phyloP scores from a whole-genome alignment of 2,888 invertebrate species.

The Pediacus dermestoides region DNA sequence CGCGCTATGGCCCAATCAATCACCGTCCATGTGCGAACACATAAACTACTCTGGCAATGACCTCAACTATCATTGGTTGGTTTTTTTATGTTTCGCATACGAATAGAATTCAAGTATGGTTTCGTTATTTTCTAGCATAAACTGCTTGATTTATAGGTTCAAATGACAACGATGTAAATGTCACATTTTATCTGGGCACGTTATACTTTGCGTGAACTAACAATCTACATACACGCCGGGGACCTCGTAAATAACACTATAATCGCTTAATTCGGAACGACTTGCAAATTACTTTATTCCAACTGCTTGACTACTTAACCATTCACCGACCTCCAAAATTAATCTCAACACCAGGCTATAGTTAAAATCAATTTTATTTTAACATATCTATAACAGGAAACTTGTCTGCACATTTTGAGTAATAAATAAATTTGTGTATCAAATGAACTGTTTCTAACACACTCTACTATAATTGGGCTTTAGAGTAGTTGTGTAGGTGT shows the following conservation, averaged over 20 bases:
- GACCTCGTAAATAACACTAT: constrained; percentile 32
- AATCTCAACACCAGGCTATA: too few species aligned
- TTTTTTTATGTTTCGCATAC: constrained; percentile 28
- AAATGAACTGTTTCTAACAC: too few species aligned
- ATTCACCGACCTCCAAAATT: constrained; percentile 1
- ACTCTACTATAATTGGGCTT: too few species aligned
- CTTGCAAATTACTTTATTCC: constrained; percentile 31
- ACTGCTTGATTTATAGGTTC: constrained; percentile 33
- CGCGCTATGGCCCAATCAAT: constrained; percentile 28
- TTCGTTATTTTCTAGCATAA: constrained; percentile 37
- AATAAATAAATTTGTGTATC: too few species aligned
- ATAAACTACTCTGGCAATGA: constrained; percentile 27
- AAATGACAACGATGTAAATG: constrained; percentile 35
- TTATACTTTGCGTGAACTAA: constrained; percentile 31
- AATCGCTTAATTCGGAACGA: constrained; percentile 35
- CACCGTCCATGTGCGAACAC: constrained; percentile 28
- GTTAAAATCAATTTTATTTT: too few species aligned
- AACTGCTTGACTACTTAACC: constrained; percentile 21
- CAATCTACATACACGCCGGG: constrained; percentile 30
- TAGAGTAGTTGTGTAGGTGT: too few species aligned
- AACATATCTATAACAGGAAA: too few species aligned
- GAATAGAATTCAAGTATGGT: constrained; percentile 32
- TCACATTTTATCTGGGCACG: constrained; percentile 32
- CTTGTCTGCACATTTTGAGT: too few species aligned
- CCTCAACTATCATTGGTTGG: constrained; percentile 24